Evolutionary conservation across 1,140 invertebrate genomes (phyloP), one percentile per base, ranked within the genome.

Genomic region (Euura saliciscinereae): DNA sequence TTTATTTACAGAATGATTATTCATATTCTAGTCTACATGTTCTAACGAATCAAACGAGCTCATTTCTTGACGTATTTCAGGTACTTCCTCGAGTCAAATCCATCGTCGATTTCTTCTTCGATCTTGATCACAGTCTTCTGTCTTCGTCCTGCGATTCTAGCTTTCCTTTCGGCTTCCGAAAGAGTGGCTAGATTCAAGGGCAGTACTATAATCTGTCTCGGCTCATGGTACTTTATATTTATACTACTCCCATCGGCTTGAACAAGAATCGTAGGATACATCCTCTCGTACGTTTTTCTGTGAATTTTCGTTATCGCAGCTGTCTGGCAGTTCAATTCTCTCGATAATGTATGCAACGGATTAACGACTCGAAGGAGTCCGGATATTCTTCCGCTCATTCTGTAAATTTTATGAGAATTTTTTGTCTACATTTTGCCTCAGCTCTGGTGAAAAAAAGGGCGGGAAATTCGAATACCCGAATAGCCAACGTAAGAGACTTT

Each of bases 211-310:
- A 98, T 94, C 87, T 91, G 91, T 72, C 94, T 87, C 6, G 96
- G 96, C 85, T 96, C 94, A 74, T 92, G 89, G 83, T 98, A 96
- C 76, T 92, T 88, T 44, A 96, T 93, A 51, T 89, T 94, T 73
- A 95, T 92, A 66, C 92, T 94, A 67, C 96, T 95, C 68, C 97
- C 97, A 90, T 98, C 93, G 2, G 95, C 88, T 44, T 92, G 86
- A 43, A 97, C 92, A 0, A 98, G 79, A 65, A 90, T 82, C 1
- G 94, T 94, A 71, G 93, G 94, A 89, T 96, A 97, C 64, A 87
- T 89, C 74, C 91, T 89, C n/a, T 89, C 82, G 83, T 94, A 96
- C 2, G 90, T 78, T 69, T 89, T 87, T 75, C 94, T 89, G 74
- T 93, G 91, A n/a, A 92, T 90, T 80, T 91, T 91, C n/a, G 91